Evolutionary conservation across 2,797 vertebrate genomes (phyloP).

Genomic region (Chiropotes sagulatus): DNA sequence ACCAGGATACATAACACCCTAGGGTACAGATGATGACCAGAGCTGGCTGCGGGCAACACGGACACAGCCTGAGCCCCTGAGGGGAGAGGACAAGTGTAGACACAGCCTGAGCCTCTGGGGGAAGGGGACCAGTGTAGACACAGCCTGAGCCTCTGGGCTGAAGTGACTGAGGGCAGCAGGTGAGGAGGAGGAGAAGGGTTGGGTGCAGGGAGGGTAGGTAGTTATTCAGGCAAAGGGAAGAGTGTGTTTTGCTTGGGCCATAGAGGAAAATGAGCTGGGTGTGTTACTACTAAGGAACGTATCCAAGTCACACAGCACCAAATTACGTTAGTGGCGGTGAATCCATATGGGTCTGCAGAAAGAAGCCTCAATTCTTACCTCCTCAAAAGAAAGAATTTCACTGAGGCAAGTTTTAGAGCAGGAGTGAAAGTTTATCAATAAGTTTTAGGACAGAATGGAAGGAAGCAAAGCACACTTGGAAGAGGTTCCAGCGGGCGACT

Average conservation of each 20-base stretch:
- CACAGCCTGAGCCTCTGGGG: rapidly evolving
- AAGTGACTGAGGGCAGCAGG: background rate
- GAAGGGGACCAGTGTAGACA: background rate
- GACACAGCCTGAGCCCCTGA: rapidly evolving
- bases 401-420: too few species aligned
- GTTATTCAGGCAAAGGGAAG: background rate
- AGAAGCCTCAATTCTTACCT: too few species aligned
- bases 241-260: rapidly evolving
- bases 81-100: background rate
- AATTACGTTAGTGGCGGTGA: too few species aligned
- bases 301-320: too few species aligned
- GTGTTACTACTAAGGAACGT: background rate
- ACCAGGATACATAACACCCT: rapidly evolving
- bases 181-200: too few species aligned
- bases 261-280: background rate
- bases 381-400: too few species aligned
- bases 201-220: background rate
- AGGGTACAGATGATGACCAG: too few species aligned
- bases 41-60: rapidly evolving
- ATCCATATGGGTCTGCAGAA: too few species aligned
- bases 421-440: too few species aligned
- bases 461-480: too few species aligned
- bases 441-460: too few species aligned
- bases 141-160: rapidly evolving
- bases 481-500: too few species aligned